A percentile compares a stretch with the other conserved stretches of the same genome.
Conservation (phyloP, 2,797 vertebrate species). For the Sebastes variabilis region DNA sequence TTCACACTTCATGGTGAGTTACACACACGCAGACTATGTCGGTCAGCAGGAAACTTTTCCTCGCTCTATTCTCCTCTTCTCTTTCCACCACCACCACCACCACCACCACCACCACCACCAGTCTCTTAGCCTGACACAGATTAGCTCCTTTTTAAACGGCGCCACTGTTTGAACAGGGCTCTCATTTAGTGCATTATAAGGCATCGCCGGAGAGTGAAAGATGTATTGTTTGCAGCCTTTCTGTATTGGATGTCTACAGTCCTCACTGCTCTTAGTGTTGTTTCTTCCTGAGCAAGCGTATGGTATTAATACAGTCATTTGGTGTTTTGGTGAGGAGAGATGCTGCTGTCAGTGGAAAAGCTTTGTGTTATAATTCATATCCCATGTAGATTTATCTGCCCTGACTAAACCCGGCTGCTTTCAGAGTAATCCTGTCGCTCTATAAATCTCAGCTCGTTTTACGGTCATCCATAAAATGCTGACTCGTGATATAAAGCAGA, state of each 20-base stretch:
- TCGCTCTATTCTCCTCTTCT: constrained; percentile 18
- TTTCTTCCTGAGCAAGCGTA: background rate
- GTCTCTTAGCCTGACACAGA: constrained; percentile 53
- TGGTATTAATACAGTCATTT: background rate
- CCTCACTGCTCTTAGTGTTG: background rate
- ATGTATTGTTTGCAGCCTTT: constrained; percentile 20
- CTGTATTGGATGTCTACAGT: background rate
- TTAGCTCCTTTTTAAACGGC: constrained; percentile 39
- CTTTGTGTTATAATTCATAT: background rate
- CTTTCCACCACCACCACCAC: constrained; percentile 19
- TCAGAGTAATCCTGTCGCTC: background rate
- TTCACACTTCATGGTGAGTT: constrained; percentile 15
- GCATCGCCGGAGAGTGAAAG: constrained; percentile 6
- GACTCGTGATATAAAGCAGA: constrained; percentile 2
- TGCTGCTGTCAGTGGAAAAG: constrained; percentile 24
- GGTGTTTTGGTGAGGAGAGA: constrained; percentile 3
- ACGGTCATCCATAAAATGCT: constrained; percentile 10
- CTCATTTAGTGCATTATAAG: constrained; percentile 36
- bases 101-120: constrained; percentile 6
- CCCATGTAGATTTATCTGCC: background rate
- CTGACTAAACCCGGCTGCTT: background rate
- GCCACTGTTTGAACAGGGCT: constrained; percentile 42
- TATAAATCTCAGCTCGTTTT: constrained; percentile 1
- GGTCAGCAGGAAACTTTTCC: constrained; percentile 46
- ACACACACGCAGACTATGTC: background rate